These are phyloP conservation scores for Teleopsis dalmanni DNA, from an alignment of 1,140 invertebrate genomes.

Conservation along the genomic window DNA sequence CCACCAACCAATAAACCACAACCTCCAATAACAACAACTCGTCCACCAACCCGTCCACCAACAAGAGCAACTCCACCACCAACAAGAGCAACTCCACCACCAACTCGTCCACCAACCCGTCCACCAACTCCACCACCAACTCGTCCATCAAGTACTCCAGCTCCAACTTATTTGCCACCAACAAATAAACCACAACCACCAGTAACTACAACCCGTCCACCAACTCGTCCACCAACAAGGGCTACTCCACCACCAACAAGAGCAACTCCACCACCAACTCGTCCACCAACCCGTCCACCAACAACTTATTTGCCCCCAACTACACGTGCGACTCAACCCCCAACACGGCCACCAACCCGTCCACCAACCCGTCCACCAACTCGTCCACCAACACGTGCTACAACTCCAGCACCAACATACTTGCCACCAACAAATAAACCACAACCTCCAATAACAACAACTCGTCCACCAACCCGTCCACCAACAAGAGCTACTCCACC, in stretches of 20 bases:
- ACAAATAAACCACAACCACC: slow-evolving; percentile 11
- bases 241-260: slow-evolving; percentile 2
- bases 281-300: slow-evolving; percentile 18
- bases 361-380: slow-evolving; percentile 11
- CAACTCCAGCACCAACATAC: slow-evolving; percentile 13
- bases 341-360: slow-evolving; percentile 19
- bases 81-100: slow-evolving; percentile 4
- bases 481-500: slow-evolving; percentile 16
- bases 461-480: slow-evolving; percentile 12
- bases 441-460: slow-evolving; percentile 15
- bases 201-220: slow-evolving; percentile 14
- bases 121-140: slow-evolving; percentile 18
- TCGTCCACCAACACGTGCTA: slow-evolving; percentile 6
- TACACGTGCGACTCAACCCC: slow-evolving; percentile 16
- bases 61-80: background rate
- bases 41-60: slow-evolving; percentile 6
- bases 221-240: slow-evolving; percentile 1
- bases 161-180: slow-evolving; percentile 11
- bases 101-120: slow-evolving; percentile 12
- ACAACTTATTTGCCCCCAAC: slow-evolving; percentile 31
- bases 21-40: slow-evolving; percentile 14
- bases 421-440: slow-evolving; percentile 17
- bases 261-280: slow-evolving; percentile 9
- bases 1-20: slow-evolving; percentile 16
- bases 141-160: background rate